Evolutionary conservation across 2,797 vertebrate genomes (phyloP), one percentile per base, ranked within the genome.

Genomic region (Arremon aurantiirostris): DNA sequence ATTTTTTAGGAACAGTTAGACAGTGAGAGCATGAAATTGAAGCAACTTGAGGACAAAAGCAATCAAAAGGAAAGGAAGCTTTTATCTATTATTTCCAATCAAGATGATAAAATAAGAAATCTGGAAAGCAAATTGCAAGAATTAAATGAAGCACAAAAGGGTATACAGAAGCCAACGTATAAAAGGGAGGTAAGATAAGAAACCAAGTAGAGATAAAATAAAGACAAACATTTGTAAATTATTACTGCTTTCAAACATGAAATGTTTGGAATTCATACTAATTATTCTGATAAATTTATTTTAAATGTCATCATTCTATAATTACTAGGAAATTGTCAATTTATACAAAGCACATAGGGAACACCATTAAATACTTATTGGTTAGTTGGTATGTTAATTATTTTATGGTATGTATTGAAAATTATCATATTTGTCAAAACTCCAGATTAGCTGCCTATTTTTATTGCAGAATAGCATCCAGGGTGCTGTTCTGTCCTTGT

Each of bases 1-100:
- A 82, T 93, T 82, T 95, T 96, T 88, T 96, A 98, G 97, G 96
- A 97, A 90, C 96, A 97, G 76, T 94, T 97, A 79, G 92, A 96
- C 90, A 95, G 59, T 47, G 95, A 96, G 61, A 97, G 86, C 75
- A 89, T 93, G 93, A 97, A 96, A 93, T 60, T 97, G 85, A 97
- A 97, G 82, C 94, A 97, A 95, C 90, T 95, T 82, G 91, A 95
- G 92, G 92, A 97, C 90, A 92, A 97, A 87, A 95, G 12, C 89
- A 94, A 95, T 96, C 95, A 96, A 84, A 97, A 97, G 66, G 94
- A 97, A 95, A 97, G 82, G 68, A 96, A 97, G 50, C 77, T 97
- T 75, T 50, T 97, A 72, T 97, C 90, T 86, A 59, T 96, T 89
- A 91, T 98, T 96, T 85, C 87, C 60, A 81, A 82, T 79, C 96